Percentiles rank a stretch among this genome's conserved stretches.
Conservation (phyloP, 2,888 invertebrate genomes). For the Drosophila nigritarsus region DNA sequence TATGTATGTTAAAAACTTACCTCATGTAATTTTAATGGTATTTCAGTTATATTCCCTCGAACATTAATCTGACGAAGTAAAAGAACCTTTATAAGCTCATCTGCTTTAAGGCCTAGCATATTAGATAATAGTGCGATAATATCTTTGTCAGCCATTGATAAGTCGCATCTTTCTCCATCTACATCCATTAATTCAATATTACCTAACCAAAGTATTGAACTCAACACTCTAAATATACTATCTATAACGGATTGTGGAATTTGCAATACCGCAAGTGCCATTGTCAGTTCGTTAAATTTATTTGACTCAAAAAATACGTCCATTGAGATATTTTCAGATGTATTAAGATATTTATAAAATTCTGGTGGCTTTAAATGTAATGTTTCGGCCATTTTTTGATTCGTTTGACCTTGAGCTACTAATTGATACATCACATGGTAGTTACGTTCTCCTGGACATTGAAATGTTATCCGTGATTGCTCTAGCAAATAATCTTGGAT, state of each 20-base stretch:
- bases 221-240: conserved; percentile 94
- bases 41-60: conserved; percentile 96
- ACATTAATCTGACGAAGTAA: conserved; percentile 94
- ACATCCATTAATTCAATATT: conserved; percentile 94
- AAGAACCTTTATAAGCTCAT: conserved; percentile 91
- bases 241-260: conserved; percentile 94
- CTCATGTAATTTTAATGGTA: conserved; percentile 94
- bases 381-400: conserved; percentile 90
- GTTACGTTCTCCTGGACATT: conserved; percentile 94
- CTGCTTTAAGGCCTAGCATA: conserved; percentile 90
- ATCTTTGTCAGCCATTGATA: conserved; percentile 89
- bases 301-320: conserved; percentile 89
- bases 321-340: conserved; percentile 90
- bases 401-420: conserved; percentile 93
- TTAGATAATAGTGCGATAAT: conserved; percentile 90
- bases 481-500: conserved; percentile 96
- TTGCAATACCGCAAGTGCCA: conserved; percentile 95
- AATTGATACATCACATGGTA: conserved; percentile 97
- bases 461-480: conserved; percentile 95
- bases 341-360: conserved; percentile 93
- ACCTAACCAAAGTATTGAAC: conserved; percentile 96
- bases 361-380: conserved; percentile 91
- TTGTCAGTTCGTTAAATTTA: conserved; percentile 92
- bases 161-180: conserved; percentile 93
- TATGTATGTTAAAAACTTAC: conserved; percentile 83